Base-by-base conservation (phyloP, 2,113 vertebrate genomes). In the Urocolius indicus region DNA sequence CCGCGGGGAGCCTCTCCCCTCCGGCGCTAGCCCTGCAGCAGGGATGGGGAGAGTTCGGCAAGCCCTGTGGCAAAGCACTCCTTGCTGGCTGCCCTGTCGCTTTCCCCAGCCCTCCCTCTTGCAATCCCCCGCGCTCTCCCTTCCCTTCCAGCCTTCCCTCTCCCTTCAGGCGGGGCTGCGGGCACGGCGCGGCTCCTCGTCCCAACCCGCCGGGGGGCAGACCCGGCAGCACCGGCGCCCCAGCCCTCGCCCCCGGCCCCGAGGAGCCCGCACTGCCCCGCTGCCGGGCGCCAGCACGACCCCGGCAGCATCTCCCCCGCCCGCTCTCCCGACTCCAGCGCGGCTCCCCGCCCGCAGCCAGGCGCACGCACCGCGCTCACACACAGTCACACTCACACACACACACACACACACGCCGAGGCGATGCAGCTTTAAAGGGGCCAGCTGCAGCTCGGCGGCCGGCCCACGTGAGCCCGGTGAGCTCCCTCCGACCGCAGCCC, bases 381-480 rank as follows among this genome's bases (percentile, higher is more conserved):
- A 41, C 65, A 21, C 62, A 41, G n/a, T n/a, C n/a, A n/a, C n/a
- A n/a, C 91, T 16, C 84, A 10, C 87, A 41, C 65, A 21, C 62
- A 41, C 46, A 68, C 69, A 62, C 76, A 76, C 30, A 58, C 61
- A 78, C 79, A 85, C 32, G 18, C 43, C 86, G 62, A 87, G 78
- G 80, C 95, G 91, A 94, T 97, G 96, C 97, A 93, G 97, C 97
- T 97, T 97, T 97, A 97, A 90, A 96, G 95, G 82, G 91, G 59
- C 71, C 93, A 79, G 89, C 61, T 84, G 97, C 96, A 81, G 80
- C 91, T 95, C 46, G 76, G 96, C 95, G 95, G 92, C 89, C 78
- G 69, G 96, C 96, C 97, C 98, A 98, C 96, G 96, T 92, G 98
- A 98, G 97, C 96, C 94, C 97, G 94, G 93, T 83, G 97, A 91